Conservation (phyloP, 2,888 invertebrate genomes). For the Nymphalis urticae region DNA sequence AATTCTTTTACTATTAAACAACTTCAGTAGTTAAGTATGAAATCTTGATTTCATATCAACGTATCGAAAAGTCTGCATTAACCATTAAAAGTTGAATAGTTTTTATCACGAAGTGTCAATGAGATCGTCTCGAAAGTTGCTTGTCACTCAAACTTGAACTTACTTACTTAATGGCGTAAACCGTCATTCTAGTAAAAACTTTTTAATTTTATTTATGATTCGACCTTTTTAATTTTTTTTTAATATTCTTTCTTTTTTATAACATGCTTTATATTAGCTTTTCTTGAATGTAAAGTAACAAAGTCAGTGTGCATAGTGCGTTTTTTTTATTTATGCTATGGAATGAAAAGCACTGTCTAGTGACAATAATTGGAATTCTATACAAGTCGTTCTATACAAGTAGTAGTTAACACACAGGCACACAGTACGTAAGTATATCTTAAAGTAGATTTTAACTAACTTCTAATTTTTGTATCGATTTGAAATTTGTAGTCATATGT, state of each 20-base stretch:
- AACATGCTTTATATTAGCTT: no score
- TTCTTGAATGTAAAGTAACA: no score
- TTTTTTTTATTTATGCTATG: no score
- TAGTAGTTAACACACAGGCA: no score
- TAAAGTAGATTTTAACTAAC: no score
- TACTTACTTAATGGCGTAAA: not conserved
- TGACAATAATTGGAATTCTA: no score
- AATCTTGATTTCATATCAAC: not conserved
- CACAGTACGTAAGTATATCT: no score
- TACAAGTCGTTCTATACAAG: no score
- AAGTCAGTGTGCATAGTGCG: no score
- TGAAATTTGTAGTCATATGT: no score
- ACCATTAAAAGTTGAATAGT: constrained; percentile 11
- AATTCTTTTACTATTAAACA: not conserved
- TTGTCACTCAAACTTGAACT: constrained; percentile 1
- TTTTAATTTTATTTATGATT: not conserved
- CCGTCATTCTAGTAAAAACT: not conserved
- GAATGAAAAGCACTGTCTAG: no score
- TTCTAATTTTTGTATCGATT: no score
- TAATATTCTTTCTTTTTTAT: not conserved
- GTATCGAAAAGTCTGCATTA: constrained; percentile 15
- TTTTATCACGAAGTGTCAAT: constrained; percentile 9
- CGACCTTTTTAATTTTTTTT: not conserved
- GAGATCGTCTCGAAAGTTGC: constrained; percentile 20
- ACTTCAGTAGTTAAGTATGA: not conserved